phyloP scores from a whole-genome alignment of 1,140 invertebrate species.

The Penaeus vannamei region DNA sequence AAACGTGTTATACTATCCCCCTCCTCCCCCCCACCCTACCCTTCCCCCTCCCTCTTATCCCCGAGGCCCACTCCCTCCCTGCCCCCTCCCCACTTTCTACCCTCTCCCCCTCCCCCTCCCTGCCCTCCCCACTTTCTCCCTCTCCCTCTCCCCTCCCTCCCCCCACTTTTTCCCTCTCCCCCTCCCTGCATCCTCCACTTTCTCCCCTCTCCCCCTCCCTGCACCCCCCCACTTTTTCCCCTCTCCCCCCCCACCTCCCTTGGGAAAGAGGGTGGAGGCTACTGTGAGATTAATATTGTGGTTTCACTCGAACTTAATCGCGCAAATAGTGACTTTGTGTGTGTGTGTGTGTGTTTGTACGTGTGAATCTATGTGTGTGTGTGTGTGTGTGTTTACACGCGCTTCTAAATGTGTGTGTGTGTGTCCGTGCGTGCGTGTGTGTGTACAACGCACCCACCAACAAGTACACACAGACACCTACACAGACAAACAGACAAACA shows the following conservation, averaged over 20 bases:
- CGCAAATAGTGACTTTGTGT: too few relatives aligned
- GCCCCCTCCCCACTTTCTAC: background rate
- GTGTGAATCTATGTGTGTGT: too few relatives aligned
- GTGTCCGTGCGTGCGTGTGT: too few relatives aligned
- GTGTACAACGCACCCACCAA: background rate
- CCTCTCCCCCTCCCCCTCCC: background rate
- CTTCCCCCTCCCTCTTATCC: background rate
- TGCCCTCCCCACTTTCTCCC: background rate
- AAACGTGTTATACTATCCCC: background rate
- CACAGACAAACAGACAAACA: conserved; percentile 29
- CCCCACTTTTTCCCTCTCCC: background rate
- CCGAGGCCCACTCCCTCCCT: background rate
- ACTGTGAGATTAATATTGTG: too few relatives aligned
- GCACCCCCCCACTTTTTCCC: too few relatives aligned
- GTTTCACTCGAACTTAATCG: too few relatives aligned
- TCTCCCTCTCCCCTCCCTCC: background rate
- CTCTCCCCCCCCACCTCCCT: too few relatives aligned
- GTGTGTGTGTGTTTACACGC: too few relatives aligned
- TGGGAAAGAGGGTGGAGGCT: too few relatives aligned
- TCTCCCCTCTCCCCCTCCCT: too few relatives aligned
- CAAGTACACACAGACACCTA: conserved; percentile 4
- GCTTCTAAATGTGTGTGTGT: too few relatives aligned
- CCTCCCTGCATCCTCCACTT: background rate
- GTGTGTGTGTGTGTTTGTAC: background rate
- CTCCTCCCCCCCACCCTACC: background rate